phyloP scores from a whole-genome alignment of 2,113 vertebrate species.

The Lagenorhynchus albirostris region DNA sequence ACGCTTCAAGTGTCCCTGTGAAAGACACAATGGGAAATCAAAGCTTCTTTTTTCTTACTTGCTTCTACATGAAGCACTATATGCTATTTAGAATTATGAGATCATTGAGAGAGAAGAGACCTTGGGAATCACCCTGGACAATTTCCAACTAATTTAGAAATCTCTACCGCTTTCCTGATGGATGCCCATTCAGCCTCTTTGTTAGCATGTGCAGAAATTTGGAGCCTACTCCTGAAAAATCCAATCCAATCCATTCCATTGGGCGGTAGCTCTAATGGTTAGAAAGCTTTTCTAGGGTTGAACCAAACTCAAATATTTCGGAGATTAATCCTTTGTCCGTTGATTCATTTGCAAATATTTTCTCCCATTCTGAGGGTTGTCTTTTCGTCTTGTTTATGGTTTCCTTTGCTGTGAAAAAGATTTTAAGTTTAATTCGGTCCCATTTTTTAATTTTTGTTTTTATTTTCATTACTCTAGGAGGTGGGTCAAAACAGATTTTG shows the following conservation, averaged over 20 bases:
- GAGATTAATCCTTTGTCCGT: no score
- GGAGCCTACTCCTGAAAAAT: neutral
- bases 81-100: neutral
- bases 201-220: neutral
- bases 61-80: neutral
- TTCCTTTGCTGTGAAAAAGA: no score
- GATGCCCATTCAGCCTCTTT: neutral
- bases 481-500: no score
- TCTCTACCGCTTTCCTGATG: neutral
- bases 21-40: neutral
- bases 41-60: neutral
- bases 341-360: no score
- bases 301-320: neutral
- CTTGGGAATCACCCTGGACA: neutral
- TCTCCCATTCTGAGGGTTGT: no score
- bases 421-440: no score
- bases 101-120: neutral
- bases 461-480: no score
- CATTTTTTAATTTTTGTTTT: no score
- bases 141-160: constrained; percentile 29
- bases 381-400: no score
- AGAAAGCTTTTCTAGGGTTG: neutral
- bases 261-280: neutral
- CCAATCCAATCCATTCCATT: neutral
- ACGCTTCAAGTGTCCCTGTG: neutral